Evolutionary conservation across 2,888 invertebrate species (phyloP).

Genomic region (Agonopterix heracliana): DNA sequence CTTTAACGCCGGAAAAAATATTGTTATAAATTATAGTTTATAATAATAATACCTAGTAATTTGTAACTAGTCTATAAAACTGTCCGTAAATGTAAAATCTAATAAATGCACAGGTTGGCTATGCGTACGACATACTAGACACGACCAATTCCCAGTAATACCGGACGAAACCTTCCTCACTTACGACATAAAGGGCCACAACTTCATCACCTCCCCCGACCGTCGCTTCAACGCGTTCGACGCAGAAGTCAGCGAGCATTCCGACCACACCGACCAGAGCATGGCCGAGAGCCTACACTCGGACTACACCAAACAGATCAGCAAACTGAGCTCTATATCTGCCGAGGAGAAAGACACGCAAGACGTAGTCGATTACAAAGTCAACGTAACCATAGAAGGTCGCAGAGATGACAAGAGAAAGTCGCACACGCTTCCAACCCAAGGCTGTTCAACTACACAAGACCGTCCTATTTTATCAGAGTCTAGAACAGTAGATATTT

Average conservation of each 20-base stretch:
- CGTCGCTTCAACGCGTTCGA: constrained; percentile 49
- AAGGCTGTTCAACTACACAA: constrained; percentile 72
- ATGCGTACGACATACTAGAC: constrained; percentile 84
- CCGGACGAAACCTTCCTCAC: constrained; percentile 78
- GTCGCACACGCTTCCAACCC: constrained; percentile 76
- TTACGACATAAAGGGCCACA: constrained; percentile 51
- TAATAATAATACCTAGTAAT: too few species aligned
- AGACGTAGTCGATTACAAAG: constrained; percentile 50
- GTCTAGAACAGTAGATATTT: constrained; percentile 81
- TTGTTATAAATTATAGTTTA: too few species aligned
- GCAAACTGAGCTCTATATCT: constrained; percentile 32
- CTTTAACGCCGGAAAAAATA: too few species aligned
- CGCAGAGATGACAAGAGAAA: constrained; percentile 56
- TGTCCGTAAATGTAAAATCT: too few species aligned
- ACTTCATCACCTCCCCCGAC: constrained; percentile 50
- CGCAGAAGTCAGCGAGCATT: constrained; percentile 61
- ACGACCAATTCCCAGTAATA: constrained; percentile 85
- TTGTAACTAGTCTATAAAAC: too few species aligned
- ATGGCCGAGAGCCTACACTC: constrained; percentile 60
- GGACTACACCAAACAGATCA: constrained; percentile 38
- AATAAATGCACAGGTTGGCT: constrained; percentile 77
- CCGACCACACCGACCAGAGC: constrained; percentile 68
- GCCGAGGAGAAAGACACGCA: constrained; percentile 38
- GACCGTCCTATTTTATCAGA: constrained; percentile 81
- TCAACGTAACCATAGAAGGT: constrained; percentile 21